Evolutionary conservation across 2,888 invertebrate species (phyloP).

Genomic region (Drosophila longiperda): DNA sequence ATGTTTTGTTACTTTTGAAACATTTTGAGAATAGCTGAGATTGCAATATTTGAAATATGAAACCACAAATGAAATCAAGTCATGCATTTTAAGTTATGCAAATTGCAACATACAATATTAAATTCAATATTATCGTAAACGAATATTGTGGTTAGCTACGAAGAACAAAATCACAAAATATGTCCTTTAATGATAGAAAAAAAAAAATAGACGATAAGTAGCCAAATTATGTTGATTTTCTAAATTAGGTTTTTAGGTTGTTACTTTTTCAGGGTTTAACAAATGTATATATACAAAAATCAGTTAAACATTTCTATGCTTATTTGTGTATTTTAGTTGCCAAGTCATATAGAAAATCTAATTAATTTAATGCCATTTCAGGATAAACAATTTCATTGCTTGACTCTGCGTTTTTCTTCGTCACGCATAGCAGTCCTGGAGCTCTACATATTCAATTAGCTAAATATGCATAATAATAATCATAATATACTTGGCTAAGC

Average conservation of each 20-base stretch:
- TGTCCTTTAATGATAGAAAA: not conserved
- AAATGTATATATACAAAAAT: not conserved
- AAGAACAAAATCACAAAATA: not conserved
- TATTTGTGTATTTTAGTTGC: not conserved
- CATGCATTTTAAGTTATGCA: slow-evolving; percentile 8
- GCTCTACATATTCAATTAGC: slow-evolving; percentile 70
- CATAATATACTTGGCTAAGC: slow-evolving; percentile 47
- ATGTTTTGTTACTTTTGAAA: not conserved
- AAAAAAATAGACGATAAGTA: not conserved
- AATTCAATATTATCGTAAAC: not conserved
- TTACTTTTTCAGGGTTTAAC: not conserved
- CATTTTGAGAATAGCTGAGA: slow-evolving; percentile 4
- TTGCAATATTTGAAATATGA: slow-evolving; percentile 9
- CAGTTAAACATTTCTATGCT: not conserved
- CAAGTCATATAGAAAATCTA: slow-evolving; percentile 38
- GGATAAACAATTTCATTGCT: slow-evolving; percentile 29
- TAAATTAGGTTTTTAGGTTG: too few species aligned
- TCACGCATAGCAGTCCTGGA: slow-evolving; percentile 34
- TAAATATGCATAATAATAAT: slow-evolving; percentile 72
- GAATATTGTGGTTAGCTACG: not conserved
- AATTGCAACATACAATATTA: slow-evolving; percentile 3
- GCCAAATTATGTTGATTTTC: not conserved
- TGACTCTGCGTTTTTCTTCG: not conserved
- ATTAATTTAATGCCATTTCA: slow-evolving; percentile 64
- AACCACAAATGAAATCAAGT: slow-evolving; percentile 14